phyloP scores from a whole-genome alignment of 92 coral and sea anemone species.

The Actinernus sp. region DNA sequence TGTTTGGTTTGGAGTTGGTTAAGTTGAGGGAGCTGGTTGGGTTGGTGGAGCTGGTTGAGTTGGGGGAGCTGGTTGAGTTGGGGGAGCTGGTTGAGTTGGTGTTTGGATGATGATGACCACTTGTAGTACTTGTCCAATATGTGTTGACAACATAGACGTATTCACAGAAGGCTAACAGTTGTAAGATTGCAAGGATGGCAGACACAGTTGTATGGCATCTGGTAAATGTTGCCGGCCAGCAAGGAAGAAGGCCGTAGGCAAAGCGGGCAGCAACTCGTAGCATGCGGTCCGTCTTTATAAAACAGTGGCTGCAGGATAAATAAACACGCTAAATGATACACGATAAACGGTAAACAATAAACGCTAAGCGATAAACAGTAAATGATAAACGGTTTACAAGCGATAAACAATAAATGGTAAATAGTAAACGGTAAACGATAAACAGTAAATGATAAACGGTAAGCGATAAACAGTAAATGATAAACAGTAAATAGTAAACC shows the following conservation, averaged over 20 bases:
- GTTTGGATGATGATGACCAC: not conserved
- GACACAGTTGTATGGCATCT: constrained; percentile 24
- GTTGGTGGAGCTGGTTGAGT: not conserved
- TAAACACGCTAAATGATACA: too few relatives aligned
- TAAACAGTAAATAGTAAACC: too few relatives aligned
- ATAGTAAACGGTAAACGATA: too few relatives aligned
- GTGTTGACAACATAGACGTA: constrained; percentile 45
- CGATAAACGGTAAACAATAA: too few relatives aligned
- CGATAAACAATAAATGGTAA: too few relatives aligned
- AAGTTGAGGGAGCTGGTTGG: not conserved
- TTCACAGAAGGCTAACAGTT: constrained; percentile 49
- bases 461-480: too few relatives aligned
- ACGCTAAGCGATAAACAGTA: too few relatives aligned
- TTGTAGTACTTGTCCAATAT: constrained; percentile 31
- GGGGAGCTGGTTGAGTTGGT: not conserved
- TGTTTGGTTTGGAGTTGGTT: too few relatives aligned
- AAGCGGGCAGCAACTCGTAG: constrained; percentile 31
- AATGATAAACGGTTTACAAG: too few relatives aligned
- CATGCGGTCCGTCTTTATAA: constrained; percentile 27
- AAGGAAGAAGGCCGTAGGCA: constrained; percentile 53
- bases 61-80: not conserved
- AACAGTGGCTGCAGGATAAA: too few relatives aligned
- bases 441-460: too few relatives aligned
- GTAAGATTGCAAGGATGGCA: constrained; percentile 14
- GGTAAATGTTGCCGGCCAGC: constrained; percentile 46